Conservation (phyloP, 2,797 vertebrate species). For the Pristis pectinata region DNA sequence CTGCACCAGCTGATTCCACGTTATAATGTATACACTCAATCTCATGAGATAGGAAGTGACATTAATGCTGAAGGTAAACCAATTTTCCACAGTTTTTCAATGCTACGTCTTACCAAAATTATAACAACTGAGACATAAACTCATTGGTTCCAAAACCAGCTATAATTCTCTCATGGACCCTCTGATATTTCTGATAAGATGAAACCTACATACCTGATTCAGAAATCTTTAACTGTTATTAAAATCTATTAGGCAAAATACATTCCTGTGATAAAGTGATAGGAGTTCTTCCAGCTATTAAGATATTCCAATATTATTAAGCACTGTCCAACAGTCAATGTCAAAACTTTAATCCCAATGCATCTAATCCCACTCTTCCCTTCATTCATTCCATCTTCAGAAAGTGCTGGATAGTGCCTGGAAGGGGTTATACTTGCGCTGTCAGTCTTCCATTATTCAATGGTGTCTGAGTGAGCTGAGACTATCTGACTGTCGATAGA, state of each 20-base stretch:
- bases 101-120: background rate
- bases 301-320: background rate
- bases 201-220: no score
- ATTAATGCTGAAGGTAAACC: background rate
- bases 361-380: background rate
- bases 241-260: background rate
- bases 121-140: background rate
- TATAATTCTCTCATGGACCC: background rate
- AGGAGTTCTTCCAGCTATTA: background rate
- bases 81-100: background rate
- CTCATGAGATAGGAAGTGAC: background rate
- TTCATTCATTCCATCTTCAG: background rate
- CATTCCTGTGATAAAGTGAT: background rate
- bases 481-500: no score
- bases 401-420: background rate
- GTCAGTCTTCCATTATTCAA: background rate
- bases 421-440: background rate
- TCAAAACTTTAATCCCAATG: background rate
- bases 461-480: no score
- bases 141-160: background rate
- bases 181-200: background rate
- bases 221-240: no score
- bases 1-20: background rate
- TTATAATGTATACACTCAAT: background rate
- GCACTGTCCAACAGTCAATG: background rate